phyloP scores from a whole-genome alignment of 1,140 invertebrate species.

The Caerostris extrusa region DNA sequence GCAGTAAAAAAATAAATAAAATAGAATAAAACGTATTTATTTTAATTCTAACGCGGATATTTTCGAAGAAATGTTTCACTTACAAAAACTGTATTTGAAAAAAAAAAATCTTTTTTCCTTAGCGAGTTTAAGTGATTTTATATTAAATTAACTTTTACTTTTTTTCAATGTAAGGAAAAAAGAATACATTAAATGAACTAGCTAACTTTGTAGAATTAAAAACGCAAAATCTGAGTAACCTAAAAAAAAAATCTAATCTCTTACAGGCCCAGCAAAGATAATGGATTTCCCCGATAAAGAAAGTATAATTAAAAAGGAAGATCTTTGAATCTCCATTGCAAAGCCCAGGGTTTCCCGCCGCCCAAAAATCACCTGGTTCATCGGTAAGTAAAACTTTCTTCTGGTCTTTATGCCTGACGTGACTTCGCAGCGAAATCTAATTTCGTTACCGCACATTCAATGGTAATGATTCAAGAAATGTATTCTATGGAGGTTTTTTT shows the following conservation, averaged over 20 bases:
- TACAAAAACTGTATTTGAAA: too few relatives aligned
- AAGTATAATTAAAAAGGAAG: constrained; percentile 37
- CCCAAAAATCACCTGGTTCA: constrained; percentile 75
- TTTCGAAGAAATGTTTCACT: too few relatives aligned
- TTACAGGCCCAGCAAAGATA: constrained; percentile 54
- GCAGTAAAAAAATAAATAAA: too few relatives aligned
- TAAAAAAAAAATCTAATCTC: neutral
- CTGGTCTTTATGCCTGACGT: neutral
- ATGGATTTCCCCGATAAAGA: constrained; percentile 34
- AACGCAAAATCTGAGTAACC: neutral
- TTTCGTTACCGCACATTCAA: neutral
- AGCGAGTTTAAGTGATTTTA: too few relatives aligned
- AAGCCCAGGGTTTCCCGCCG: constrained; percentile 69
- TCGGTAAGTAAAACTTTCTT: constrained; percentile 60
- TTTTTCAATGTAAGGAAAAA: too few relatives aligned
- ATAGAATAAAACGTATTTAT: too few relatives aligned
- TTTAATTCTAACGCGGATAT: too few relatives aligned
- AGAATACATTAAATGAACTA: too few relatives aligned
- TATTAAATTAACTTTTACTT: too few relatives aligned
- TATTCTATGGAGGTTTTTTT: neutral
- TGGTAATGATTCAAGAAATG: neutral
- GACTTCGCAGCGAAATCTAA: neutral
- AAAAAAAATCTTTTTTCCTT: too few relatives aligned
- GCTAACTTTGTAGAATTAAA: neutral
- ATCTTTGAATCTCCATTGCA: constrained; percentile 57